phyloP scores from a whole-genome alignment of 2,113 vertebrate species.

The Cheilinus undulatus region DNA sequence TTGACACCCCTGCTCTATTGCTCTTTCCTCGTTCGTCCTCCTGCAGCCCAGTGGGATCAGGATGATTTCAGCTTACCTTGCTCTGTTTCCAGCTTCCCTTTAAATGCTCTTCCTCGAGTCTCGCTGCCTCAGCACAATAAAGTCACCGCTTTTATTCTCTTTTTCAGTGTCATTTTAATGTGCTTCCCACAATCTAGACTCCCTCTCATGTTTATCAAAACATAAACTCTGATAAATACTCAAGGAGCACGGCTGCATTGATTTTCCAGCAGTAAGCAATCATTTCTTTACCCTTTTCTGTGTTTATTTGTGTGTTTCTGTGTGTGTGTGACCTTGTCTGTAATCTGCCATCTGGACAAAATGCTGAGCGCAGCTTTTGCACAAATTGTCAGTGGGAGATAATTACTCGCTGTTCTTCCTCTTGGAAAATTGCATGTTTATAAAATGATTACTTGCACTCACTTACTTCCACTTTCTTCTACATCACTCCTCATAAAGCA shows the following conservation, averaged over 20 bases:
- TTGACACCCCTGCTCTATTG: too few relatives aligned
- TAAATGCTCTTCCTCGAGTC: too few relatives aligned
- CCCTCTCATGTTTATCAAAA: neutral
- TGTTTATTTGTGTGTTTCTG: conserved; percentile 21
- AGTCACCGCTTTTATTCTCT: neutral
- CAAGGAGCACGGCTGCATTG: conserved; percentile 1
- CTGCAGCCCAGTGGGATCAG: too few relatives aligned
- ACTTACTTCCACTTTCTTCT: neutral
- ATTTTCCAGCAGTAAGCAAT: conserved; percentile 35
- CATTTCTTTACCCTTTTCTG: conserved; percentile 26
- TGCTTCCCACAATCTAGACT: neutral
- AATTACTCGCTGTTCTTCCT: conserved; percentile 20
- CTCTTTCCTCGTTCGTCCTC: too few relatives aligned
- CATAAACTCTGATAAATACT: neutral
- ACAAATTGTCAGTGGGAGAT: conserved; percentile 23
- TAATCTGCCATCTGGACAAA: conserved; percentile 59
- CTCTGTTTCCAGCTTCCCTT: too few relatives aligned
- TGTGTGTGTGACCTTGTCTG: conserved; percentile 38
- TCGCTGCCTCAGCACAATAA: too few relatives aligned
- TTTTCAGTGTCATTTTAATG: conserved; percentile 11
- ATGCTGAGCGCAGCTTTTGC: conserved; percentile 30
- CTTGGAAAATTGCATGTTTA: conserved; percentile 17
- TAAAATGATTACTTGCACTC: conserved; percentile 15
- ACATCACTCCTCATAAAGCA: neutral
- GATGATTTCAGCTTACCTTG: too few relatives aligned